Base-by-base conservation (phyloP, 2,888 invertebrate genomes). In the Dolichomitus sp. region DNA sequence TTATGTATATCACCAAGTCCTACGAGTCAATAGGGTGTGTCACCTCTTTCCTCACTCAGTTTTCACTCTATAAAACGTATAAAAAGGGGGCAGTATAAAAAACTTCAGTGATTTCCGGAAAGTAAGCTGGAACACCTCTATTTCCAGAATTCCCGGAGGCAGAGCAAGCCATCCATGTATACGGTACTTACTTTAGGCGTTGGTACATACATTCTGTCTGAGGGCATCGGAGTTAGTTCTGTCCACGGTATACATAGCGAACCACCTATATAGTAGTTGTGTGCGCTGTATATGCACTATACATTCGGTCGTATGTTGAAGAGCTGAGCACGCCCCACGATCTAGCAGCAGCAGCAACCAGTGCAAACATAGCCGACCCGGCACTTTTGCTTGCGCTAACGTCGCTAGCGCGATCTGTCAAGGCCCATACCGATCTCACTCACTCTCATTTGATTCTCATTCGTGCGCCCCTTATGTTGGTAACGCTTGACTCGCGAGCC, bases 341-440 rank as follows among this genome's bases (percentile, higher is more conserved):
- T 59, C 48, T 14, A 54, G 59, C 48, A 37, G 37, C 37, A 37
- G 37, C 9, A 37, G 37, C 37, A 37, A 45, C 19, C 69, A 23
- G 40, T 54, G 59, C 30, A 30, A 23, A 30, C 19, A 42, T 30
- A 57, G 40, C 52, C 50, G 30, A 63, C 42, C 69, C 45, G 70
- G 88, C 87, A 89, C 88, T 89, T 89, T 86, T 88, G 88, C 86
- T 85, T 87, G 72, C 45, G 57, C 45, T 37, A 45, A 45, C 59
- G 72, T 45, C 30, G 59, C 59, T 45, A 14, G 80, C 68, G 88
- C 91, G 91, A 92, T 92, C 89, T 88, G 91, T 92, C 91, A 91
- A 90, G 88, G 87, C 33, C 59, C 59, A n/a, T 59, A 75, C 66
- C 45, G 40, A 42, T 45, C 54, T 59, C 81, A n/a, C 66, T 73